phyloP scores from a whole-genome alignment of 2,113 vertebrate species.

The Prionailurus viverrinus region DNA sequence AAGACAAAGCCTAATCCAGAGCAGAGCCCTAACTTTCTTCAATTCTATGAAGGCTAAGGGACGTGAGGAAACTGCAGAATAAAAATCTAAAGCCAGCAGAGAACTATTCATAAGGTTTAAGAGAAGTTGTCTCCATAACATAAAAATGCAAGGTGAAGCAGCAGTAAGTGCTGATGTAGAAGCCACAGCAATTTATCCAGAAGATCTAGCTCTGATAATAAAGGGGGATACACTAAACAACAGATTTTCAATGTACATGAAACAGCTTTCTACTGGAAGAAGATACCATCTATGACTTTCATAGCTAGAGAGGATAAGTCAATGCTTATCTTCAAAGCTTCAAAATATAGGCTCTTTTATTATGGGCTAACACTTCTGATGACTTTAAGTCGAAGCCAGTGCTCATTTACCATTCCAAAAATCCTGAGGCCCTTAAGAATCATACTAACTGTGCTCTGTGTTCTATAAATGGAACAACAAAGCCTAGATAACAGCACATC shows the following conservation, averaged over 20 bases:
- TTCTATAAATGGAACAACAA: neutral
- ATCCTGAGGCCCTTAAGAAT: neutral
- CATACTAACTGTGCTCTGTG: neutral
- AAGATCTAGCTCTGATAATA: neutral
- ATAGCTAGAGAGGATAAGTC: neutral
- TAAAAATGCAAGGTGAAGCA: neutral
- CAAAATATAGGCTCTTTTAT: neutral
- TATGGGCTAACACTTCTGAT: neutral
- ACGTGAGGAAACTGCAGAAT: neutral
- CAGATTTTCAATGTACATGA: neutral
- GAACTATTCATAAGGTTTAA: neutral
- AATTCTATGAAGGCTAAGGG: neutral
- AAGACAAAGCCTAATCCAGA: neutral
- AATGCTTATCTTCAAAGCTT: neutral
- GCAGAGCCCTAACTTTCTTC: neutral
- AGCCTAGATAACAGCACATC: neutral
- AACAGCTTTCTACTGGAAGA: neutral
- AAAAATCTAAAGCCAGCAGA: neutral
- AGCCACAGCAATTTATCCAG: neutral
- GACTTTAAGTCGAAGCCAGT: neutral
- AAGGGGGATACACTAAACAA: neutral
- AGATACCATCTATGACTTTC: neutral
- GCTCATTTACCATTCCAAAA: neutral
- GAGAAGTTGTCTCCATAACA: neutral
- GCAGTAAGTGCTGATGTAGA: neutral